Evolutionary conservation across 2,888 invertebrate species (phyloP).

Genomic region (Amiota minor): DNA sequence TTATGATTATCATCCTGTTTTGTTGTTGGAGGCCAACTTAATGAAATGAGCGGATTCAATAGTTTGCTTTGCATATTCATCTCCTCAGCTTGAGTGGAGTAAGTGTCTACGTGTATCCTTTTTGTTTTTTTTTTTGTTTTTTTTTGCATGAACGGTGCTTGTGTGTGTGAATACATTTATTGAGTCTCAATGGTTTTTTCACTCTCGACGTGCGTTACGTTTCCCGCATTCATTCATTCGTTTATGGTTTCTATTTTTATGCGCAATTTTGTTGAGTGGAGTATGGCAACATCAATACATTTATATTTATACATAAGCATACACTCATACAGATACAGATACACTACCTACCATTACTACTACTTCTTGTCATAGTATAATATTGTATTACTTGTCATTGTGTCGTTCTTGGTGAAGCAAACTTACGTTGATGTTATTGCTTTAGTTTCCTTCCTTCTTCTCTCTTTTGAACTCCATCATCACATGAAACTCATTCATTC

Average conservation of each 20-base stretch:
- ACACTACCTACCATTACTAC: conserved; percentile 14
- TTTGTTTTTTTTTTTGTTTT: not conserved
- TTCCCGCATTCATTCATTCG: conserved; percentile 3
- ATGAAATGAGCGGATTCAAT: conserved; percentile 66
- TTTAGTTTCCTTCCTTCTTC: not conserved
- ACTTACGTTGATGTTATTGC: conserved; percentile 5
- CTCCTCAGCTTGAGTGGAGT: not conserved
- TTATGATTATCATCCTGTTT: conserved; percentile 1
- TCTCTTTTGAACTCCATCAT: not conserved
- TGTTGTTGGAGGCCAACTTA: conserved; percentile 54
- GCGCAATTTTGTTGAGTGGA: conserved; percentile 19
- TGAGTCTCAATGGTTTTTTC: conserved; percentile 18
- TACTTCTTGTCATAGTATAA: conserved; percentile 7
- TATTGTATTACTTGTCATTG: conserved; percentile 28
- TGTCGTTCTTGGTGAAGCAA: conserved; percentile 10
- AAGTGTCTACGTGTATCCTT: not conserved
- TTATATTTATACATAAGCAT: conserved; percentile 13
- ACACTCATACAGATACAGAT: conserved; percentile 23
- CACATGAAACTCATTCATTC: not conserved
- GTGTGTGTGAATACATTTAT: not conserved
- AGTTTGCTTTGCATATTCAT: conserved; percentile 48
- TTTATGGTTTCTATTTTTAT: conserved; percentile 25
- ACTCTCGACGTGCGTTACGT: not conserved
- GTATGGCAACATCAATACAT: conserved; percentile 1
- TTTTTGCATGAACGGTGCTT: not conserved